A percentile compares a stretch with the other conserved stretches of the same genome.
Conservation (phyloP, 2,113 vertebrate species). For the Leucopternis melanops region DNA sequence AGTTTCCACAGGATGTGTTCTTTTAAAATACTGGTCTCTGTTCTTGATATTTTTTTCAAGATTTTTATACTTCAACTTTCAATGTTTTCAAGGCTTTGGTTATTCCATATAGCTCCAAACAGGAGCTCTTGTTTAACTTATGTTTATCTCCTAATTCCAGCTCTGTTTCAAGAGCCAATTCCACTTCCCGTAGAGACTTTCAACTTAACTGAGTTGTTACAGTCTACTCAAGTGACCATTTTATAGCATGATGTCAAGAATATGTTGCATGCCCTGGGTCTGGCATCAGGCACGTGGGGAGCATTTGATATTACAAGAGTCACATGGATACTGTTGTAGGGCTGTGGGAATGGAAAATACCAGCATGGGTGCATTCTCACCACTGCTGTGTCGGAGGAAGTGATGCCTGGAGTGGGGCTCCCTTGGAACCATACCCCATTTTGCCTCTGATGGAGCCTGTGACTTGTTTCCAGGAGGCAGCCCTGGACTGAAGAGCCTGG, state of each 20-base stretch:
- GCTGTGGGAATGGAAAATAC: constrained; percentile 12
- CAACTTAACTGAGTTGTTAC: background rate
- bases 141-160: background rate
- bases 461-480: background rate
- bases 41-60: background rate
- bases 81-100: background rate
- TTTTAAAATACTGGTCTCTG: background rate
- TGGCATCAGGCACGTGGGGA: background rate
- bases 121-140: background rate
- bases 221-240: background rate
- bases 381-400: background rate
- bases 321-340: background rate
- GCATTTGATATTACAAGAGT: background rate
- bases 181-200: background rate
- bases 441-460: fast-evolving
- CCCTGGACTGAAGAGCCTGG: background rate
- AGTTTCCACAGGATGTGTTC: background rate
- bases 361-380: background rate
- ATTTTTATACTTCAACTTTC: background rate
- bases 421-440: background rate
- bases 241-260: background rate
- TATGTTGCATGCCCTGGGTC: background rate
- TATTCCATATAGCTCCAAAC: background rate
- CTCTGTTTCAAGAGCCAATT: background rate
- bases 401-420: background rate